These are phyloP conservation scores for Hyperoplus immaculatus DNA, from an alignment of 2,797 vertebrate species.

Conservation along the genomic window DNA sequence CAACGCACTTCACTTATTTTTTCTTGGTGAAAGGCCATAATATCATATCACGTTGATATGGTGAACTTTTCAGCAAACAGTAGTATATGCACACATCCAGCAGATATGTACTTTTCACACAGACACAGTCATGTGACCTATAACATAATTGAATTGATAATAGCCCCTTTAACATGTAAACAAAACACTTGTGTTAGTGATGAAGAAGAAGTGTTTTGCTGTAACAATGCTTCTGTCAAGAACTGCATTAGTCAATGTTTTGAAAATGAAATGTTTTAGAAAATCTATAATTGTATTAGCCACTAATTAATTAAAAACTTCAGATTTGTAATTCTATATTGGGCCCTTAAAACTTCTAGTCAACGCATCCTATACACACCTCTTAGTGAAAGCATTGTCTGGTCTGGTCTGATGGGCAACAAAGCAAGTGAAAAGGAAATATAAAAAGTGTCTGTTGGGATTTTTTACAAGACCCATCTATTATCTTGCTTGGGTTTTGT, in stretches of 20 bases:
- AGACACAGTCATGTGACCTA: not conserved
- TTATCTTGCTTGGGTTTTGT: conserved; percentile 68
- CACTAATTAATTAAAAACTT: conserved; percentile 15
- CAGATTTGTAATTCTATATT: not conserved
- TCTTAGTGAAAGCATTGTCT: conserved; percentile 63
- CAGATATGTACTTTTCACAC: not conserved
- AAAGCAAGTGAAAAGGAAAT: conserved; percentile 63
- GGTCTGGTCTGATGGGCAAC: conserved; percentile 69
- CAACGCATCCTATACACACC: conserved; percentile 47
- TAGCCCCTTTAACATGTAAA: conserved; percentile 7
- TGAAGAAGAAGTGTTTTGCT: not conserved
- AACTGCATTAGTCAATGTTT: not conserved
- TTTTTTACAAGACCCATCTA: conserved; percentile 74
- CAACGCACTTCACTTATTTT: not conserved
- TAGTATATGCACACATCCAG: not conserved
- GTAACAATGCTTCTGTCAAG: not conserved
- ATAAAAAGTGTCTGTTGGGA: conserved; percentile 69
- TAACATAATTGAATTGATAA: not conserved
- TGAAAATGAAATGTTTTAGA: no score
- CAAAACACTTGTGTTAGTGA: not conserved
- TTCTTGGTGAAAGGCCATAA: no score
- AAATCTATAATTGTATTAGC: not conserved
- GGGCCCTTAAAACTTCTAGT: conserved; percentile 38
- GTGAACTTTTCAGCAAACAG: not conserved
- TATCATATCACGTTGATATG: no score